Evolutionary conservation across 2,888 invertebrate genomes (phyloP).

Genomic region (Marronus borbonicus): DNA sequence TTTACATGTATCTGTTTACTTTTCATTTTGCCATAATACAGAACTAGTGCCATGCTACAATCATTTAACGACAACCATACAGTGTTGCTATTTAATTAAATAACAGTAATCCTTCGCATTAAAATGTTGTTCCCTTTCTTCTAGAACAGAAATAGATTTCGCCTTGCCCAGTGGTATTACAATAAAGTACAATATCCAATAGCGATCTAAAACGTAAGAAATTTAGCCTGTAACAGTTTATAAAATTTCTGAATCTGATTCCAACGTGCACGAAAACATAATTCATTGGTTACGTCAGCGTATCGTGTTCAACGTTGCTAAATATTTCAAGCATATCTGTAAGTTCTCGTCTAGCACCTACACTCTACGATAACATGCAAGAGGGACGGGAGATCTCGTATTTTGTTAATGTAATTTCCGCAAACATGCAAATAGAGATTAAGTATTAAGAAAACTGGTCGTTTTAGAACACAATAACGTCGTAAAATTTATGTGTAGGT

Average conservation of each 20-base stretch:
- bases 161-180: neutral
- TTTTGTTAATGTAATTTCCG: conserved; percentile 38
- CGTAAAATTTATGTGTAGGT: conserved; percentile 14
- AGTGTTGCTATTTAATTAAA: neutral
- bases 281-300: conserved; percentile 36
- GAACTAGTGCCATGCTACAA: too few species aligned
- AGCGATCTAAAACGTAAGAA: conserved; percentile 3
- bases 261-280: conserved; percentile 21
- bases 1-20: too few species aligned
- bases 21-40: too few species aligned
- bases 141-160: neutral
- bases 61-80: too few species aligned
- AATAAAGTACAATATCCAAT: conserved; percentile 9
- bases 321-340: conserved; percentile 23
- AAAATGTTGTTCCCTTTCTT: neutral
- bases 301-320: conserved; percentile 36
- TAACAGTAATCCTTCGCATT: neutral
- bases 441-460: conserved; percentile 30
- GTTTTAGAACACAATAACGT: conserved; percentile 17
- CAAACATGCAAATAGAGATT: conserved; percentile 30
- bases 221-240: conserved; percentile 10
- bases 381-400: conserved; percentile 24
- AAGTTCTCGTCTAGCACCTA: neutral
- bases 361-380: neutral
- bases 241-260: conserved; percentile 38